Evolutionary conservation across 2,888 invertebrate species (phyloP), one percentile per base, ranked within the genome.

Genomic region (Chrysotoxum bicinctum): DNA sequence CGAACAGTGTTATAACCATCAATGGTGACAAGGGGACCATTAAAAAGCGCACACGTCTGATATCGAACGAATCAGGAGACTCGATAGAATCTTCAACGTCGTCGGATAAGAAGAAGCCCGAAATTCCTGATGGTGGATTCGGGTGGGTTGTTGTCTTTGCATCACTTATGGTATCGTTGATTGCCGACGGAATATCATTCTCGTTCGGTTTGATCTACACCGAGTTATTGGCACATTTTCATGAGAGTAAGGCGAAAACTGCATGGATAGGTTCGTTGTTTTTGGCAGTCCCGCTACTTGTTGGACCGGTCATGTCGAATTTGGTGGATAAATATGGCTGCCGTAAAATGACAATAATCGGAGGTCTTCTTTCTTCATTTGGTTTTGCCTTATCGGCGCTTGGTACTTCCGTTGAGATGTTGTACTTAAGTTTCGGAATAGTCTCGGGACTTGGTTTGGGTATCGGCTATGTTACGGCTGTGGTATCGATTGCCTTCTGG

Each of bases 181-280:
- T 98, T 62, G 97, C 97, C 45, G 98, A 98, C 91, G 98, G 98
- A 0, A 95, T 98, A 75, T 97, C 97, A 66, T 98, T 98, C 91
- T 97, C 97, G 1, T 98, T 98, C 91, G 99, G 98, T 0, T 93
- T 98, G 19, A 93, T 98, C 9, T 97, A 96, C 90, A 95, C 96
- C 0, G 96, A 97, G 89, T 95, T 98, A 89, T 92, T 97, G 56
- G 93, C 95, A 58, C 95, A 97, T 89, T 98, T 98, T 90, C 93
- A 94, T 74, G 96, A 96, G 35, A 96, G 96, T 50, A 96, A 97
- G 89, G 95, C 97, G 6, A 96, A 95, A 56, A 98, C 98, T 0
- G 96, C 98, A 1, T 96, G 97, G 96, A 96, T 98, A 81, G 97
- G 97, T 1, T 97, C 97, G 68, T 91, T 98, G 16, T 97, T 98